Evolutionary conservation across 2,113 vertebrate genomes (phyloP), one percentile per base, ranked within the genome.

Genomic region (Lasiurus cinereus): DNA sequence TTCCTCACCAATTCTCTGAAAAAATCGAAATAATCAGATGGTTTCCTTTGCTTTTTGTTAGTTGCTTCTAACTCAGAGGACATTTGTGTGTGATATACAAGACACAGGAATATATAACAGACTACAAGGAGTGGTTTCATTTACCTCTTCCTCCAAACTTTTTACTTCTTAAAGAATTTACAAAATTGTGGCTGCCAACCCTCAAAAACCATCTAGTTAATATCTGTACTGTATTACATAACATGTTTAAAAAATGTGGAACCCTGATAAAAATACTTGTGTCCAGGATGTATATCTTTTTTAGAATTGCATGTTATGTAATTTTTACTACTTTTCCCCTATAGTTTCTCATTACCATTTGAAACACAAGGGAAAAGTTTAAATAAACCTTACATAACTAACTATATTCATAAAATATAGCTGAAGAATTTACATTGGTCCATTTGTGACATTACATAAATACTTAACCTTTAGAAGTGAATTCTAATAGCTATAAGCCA

Each of bases 391-490:
- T 78, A 74, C 12, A 27, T 12, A 93, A 94, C 91, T 12, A 93
- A 94, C 91, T 91, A 95, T 76, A 96, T 43, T 69, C 88, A 93
- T 56, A 39, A 93, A 92, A 83, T 97, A 96, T 96, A 97, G 96
- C 97, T 85, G 24, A 27, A 36, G 70, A 94, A 18, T 92, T 97
- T 52, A 46, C 62, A 73, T 9, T 50, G n/a, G 90, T 86, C 77
- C 27, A 52, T 95, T 97, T 72, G 9, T 84, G 88, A 70, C 1
- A 3, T 67, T 50, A 93, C 86, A 86, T 83, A 94, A 97, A 94
- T 93, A 39, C 2, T 94, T 84, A 91, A 52, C 7, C 15, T 85
- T 95, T 92, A 82, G 46, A 39, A 76, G 36, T 76, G 93, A 91
- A 91, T 64, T 83, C 21, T 24, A 86, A 64, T n/a, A 74, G 9